These are phyloP conservation scores for Hippolais icterina DNA, from an alignment of 2,113 vertebrate genomes.

Conservation along the genomic window DNA sequence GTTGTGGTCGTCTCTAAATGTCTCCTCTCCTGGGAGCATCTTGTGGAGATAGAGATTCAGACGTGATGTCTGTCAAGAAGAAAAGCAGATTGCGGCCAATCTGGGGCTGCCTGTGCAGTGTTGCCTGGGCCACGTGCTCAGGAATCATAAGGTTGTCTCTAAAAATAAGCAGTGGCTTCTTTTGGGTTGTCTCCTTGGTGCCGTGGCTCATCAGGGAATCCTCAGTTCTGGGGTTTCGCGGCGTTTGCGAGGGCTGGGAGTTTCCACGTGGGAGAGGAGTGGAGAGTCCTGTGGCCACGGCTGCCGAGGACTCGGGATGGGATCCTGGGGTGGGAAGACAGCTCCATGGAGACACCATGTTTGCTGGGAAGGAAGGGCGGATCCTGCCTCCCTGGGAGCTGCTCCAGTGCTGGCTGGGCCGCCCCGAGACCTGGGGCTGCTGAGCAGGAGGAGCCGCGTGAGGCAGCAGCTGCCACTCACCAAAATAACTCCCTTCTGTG, in stretches of 20 bases:
- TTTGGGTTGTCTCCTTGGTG: neutral
- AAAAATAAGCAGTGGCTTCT: constrained; percentile 53
- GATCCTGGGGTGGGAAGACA: rapidly evolving
- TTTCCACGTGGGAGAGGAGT: neutral
- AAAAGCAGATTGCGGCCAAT: constrained; percentile 48
- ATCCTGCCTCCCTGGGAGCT: neutral
- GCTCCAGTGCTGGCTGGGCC: neutral
- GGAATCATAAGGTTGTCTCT: constrained; percentile 45
- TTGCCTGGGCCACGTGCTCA: constrained; percentile 28
- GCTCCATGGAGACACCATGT: neutral
- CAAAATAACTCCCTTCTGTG: neutral
- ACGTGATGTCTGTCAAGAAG: constrained; percentile 54
- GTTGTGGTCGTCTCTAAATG: constrained; percentile 34
- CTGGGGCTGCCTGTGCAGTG: constrained; percentile 24
- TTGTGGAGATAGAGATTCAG: constrained; percentile 56
- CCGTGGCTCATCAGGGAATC: constrained; percentile 7
- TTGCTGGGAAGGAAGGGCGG: neutral
- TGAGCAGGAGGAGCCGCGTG: neutral
- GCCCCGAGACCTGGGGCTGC: neutral
- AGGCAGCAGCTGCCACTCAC: constrained; percentile 17
- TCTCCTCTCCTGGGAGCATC: constrained; percentile 47
- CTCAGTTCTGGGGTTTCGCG: neutral
- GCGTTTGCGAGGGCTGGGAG: neutral
- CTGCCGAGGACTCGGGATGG: neutral
- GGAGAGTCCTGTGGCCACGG: neutral